Conservation (phyloP, 64 coral and sea anemone species). For the Pocillopora damicornis region DNA sequence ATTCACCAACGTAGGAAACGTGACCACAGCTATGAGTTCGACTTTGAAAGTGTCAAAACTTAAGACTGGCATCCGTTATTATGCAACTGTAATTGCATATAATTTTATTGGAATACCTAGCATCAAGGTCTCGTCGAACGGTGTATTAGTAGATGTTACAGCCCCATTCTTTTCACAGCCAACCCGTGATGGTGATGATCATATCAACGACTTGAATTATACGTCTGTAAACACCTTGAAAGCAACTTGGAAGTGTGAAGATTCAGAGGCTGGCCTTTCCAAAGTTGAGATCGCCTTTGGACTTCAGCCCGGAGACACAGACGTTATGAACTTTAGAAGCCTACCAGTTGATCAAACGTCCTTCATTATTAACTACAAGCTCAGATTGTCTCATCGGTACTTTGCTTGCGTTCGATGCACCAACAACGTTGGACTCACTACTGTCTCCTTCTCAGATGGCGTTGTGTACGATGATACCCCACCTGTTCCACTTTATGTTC, state of each 20-base stretch:
- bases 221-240: constrained; percentile 33
- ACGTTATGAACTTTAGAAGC: constrained; percentile 57
- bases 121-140: constrained; percentile 63
- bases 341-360: constrained; percentile 46
- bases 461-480: constrained; percentile 61
- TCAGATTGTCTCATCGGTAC: constrained; percentile 62
- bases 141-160: constrained; percentile 72
- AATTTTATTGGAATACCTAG: constrained; percentile 81
- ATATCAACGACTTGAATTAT: constrained; percentile 32
- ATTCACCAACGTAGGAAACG: constrained; percentile 78
- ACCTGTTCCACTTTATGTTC: constrained; percentile 34
- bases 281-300: constrained; percentile 70
- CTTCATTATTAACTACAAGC: constrained; percentile 22
- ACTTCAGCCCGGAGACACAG: constrained; percentile 64
- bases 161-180: constrained; percentile 60
- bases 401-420: constrained; percentile 86
- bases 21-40: constrained; percentile 64
- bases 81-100: constrained; percentile 72
- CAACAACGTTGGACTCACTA: constrained; percentile 75
- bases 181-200: constrained; percentile 51
- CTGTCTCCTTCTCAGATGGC: constrained; percentile 55
- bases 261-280: constrained; percentile 54
- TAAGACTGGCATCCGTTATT: constrained; percentile 63
- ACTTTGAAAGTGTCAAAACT: constrained; percentile 66
- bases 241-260: constrained; percentile 69